phyloP scores from a whole-genome alignment of 1,140 invertebrate genomes.

The Stegodyphus mimosarum region DNA sequence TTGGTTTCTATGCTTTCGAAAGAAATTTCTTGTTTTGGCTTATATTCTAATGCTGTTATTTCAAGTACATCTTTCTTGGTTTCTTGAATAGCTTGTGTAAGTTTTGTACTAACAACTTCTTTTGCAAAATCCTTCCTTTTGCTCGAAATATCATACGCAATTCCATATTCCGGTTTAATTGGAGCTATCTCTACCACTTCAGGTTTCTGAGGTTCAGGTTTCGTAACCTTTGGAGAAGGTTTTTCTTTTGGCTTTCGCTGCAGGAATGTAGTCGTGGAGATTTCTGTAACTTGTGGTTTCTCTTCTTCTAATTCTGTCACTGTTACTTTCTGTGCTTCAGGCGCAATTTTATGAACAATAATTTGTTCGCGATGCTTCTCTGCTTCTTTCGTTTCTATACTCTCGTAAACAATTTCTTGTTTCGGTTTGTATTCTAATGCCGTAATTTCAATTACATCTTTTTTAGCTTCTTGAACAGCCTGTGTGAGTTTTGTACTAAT shows the following conservation, averaged over 20 bases:
- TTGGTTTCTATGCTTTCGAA: constrained; percentile 28
- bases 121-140: not conserved
- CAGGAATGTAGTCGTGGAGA: too few relatives aligned
- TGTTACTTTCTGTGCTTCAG: not conserved
- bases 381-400: constrained; percentile 1
- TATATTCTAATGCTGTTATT: constrained; percentile 45
- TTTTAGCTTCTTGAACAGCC: not conserved
- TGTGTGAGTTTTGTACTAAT: not conserved
- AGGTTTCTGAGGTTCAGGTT: too few relatives aligned
- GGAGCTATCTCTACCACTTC: too few relatives aligned
- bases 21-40: constrained; percentile 53
- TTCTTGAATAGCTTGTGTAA: constrained; percentile 26
- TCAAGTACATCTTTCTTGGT: constrained; percentile 28
- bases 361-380: constrained; percentile 27
- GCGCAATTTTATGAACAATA: not conserved
- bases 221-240: too few relatives aligned
- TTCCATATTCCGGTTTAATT: too few relatives aligned
- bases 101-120: not conserved
- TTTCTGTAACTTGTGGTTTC: too few relatives aligned
- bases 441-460: constrained; percentile 51
- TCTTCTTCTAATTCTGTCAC: not conserved
- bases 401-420: constrained; percentile 20
- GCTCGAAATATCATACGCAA: not conserved
- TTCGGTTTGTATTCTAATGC: constrained; percentile 29
- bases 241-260: too few relatives aligned